phyloP scores from a whole-genome alignment of 2,888 invertebrate species.

The Oxyteleia sp. region DNA sequence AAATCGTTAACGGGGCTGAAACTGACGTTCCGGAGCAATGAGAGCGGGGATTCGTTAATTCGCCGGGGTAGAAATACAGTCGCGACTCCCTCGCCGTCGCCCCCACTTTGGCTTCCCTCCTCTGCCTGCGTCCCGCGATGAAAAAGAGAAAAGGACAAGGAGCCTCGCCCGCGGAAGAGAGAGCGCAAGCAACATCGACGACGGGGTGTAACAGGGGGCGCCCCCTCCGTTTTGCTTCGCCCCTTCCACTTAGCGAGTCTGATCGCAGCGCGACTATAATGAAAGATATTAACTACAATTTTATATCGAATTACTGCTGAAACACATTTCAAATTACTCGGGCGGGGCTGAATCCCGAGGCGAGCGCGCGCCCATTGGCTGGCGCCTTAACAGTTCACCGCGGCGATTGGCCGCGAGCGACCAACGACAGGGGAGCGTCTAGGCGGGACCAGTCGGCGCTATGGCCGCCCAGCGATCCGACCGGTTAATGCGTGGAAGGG shows the following conservation, averaged over 20 bases:
- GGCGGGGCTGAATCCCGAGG: slow-evolving; percentile 81
- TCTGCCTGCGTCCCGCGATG: slow-evolving; percentile 38
- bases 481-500: slow-evolving; percentile 64
- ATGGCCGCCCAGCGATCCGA: slow-evolving; percentile 85
- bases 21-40: slow-evolving; percentile 76
- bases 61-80: slow-evolving; percentile 74
- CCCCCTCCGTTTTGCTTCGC: slow-evolving; percentile 51
- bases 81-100: slow-evolving; percentile 63
- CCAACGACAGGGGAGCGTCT: slow-evolving; percentile 76
- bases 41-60: slow-evolving; percentile 80
- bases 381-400: slow-evolving; percentile 67
- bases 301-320: slow-evolving; percentile 88
- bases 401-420: slow-evolving; percentile 76
- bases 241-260: slow-evolving; percentile 44
- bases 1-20: slow-evolving; percentile 74
- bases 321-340: slow-evolving; percentile 87
- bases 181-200: slow-evolving; percentile 7
- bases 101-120: slow-evolving; percentile 57
- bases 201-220: slow-evolving; percentile 36
- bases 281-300: slow-evolving; percentile 88
- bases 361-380: slow-evolving; percentile 60
- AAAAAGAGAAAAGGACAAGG: slow-evolving; percentile 21
- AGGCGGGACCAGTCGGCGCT: slow-evolving; percentile 82
- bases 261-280: slow-evolving; percentile 82
- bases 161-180: slow-evolving; percentile 9